Conservation (phyloP, 2,113 vertebrate genomes). For the Shinisaurus crocodilurus region DNA sequence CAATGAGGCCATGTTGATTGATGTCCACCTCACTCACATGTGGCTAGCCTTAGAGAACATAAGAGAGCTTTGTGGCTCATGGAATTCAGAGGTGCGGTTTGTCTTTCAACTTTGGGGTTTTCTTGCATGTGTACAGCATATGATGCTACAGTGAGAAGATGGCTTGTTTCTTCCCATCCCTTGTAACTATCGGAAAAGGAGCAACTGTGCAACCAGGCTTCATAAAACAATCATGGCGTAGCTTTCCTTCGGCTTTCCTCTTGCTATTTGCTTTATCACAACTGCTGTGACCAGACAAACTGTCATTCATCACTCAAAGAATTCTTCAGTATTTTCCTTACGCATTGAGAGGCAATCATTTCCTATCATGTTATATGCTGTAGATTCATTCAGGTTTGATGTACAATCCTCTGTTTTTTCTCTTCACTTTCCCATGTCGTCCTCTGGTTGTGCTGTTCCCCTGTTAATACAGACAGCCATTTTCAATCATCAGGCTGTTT, state of each 20-base stretch:
- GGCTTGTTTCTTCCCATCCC: not conserved
- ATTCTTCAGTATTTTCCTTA: constrained; percentile 1
- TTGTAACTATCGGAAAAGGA: not conserved
- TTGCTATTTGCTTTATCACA: constrained; percentile 12
- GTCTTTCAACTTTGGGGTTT: not conserved
- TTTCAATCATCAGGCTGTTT: constrained; percentile 19
- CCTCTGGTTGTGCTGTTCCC: not conserved
- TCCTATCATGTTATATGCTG: not conserved
- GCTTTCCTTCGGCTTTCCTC: not conserved
- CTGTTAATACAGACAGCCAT: constrained; percentile 1
- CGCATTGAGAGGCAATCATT: not conserved
- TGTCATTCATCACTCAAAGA: not conserved
- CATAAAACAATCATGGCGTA: not conserved
- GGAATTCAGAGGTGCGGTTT: not conserved
- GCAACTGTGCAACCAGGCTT: not conserved
- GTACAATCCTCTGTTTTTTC: constrained; percentile 2
- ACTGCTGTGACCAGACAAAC: not conserved
- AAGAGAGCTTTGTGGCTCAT: not conserved
- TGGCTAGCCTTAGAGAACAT: not conserved
- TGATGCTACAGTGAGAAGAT: not conserved
- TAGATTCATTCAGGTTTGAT: constrained; percentile 4
- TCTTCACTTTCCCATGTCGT: not conserved
- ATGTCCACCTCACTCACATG: not conserved
- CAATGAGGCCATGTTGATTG: not conserved
- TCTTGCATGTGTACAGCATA: not conserved